Percentiles rank a stretch among this genome's conserved stretches.
Evolutionary conservation across 2,888 invertebrate species (phyloP).

Genomic region (Norana najaformis): DNA sequence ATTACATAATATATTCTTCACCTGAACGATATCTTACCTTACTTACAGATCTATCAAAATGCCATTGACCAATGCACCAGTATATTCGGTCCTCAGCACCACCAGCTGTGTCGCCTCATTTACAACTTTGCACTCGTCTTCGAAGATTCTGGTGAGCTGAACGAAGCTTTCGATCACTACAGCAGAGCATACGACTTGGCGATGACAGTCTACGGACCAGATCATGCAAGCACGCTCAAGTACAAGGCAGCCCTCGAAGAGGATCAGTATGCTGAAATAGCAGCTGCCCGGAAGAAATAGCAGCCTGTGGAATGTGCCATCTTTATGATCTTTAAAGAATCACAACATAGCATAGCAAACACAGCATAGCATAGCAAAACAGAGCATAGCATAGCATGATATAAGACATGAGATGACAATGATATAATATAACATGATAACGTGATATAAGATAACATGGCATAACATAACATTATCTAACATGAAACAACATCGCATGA

Average conservation of each 20-base stretch:
- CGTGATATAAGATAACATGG: too few species aligned
- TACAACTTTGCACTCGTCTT: constrained; percentile 44
- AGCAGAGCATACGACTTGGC: constrained; percentile 32
- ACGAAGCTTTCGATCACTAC: constrained; percentile 40
- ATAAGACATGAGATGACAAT: too few species aligned
- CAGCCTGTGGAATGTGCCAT: neutral
- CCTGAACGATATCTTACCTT: neutral
- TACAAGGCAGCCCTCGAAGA: neutral
- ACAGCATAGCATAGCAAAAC: too few species aligned
- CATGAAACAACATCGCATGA: too few species aligned
- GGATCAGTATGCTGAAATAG: neutral
- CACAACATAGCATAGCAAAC: too few species aligned
- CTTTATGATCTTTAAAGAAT: too few species aligned
- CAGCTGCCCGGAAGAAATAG: neutral
- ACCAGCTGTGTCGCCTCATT: constrained; percentile 41
- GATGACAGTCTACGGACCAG: constrained; percentile 33
- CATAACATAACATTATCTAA: too few species aligned
- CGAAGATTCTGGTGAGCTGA: constrained; percentile 41
- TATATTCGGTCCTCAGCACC: constrained; percentile 28
- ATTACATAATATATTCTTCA: neutral
- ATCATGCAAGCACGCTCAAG: neutral
- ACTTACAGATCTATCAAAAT: constrained; percentile 41
- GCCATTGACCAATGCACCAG: constrained; percentile 14
- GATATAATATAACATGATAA: too few species aligned
- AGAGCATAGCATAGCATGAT: too few species aligned